Evolutionary conservation across 2,888 invertebrate genomes (phyloP).

Genomic region (Mesorhabditis belari): DNA sequence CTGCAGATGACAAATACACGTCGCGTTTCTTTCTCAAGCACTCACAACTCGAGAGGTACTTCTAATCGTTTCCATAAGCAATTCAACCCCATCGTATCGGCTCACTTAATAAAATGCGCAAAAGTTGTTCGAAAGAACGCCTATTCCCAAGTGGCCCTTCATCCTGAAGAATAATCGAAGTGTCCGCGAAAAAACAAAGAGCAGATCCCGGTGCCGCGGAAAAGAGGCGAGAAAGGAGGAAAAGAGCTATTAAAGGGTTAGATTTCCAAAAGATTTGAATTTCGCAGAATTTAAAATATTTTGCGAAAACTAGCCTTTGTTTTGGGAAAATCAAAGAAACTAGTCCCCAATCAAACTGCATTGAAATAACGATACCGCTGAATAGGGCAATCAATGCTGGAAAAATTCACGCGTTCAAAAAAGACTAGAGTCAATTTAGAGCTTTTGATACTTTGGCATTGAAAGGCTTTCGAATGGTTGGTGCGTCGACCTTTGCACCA

Average conservation of each 20-base stretch:
- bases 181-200: not conserved
- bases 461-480: not conserved
- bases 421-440: not conserved
- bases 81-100: not conserved
- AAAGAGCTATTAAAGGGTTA: too few species aligned
- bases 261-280: not conserved
- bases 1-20: conserved; percentile 78
- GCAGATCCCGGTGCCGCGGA: not conserved
- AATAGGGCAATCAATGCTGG: too few species aligned
- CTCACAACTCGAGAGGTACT: conserved; percentile 9
- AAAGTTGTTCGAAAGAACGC: not conserved
- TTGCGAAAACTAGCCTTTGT: not conserved
- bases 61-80: too few species aligned
- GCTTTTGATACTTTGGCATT: not conserved
- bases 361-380: too few species aligned
- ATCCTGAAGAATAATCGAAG: not conserved
- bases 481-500: not conserved
- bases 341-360: too few species aligned
- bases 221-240: too few species aligned
- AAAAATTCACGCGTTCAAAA: too few species aligned
- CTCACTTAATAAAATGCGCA: not conserved
- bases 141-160: not conserved
- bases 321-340: not conserved
- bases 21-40: conserved; percentile 56
- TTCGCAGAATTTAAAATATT: not conserved